Conservation (phyloP, 2,113 vertebrate genomes). For the Myrmecophaga tridactyla region DNA sequence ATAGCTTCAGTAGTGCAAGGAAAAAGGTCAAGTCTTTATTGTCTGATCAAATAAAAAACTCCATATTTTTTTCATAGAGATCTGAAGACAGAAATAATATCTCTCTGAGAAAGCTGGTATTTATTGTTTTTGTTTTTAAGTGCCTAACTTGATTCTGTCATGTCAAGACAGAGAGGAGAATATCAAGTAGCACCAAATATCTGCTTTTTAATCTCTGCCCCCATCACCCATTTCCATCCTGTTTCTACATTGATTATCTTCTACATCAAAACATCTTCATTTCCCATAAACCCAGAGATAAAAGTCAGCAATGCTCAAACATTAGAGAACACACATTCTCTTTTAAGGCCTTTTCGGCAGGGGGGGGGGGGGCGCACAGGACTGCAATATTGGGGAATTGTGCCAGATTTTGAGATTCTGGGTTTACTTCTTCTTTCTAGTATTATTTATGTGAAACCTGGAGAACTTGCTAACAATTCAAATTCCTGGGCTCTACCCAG, state of each 20-base stretch:
- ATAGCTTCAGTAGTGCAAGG: not conserved
- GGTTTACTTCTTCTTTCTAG: not conserved
- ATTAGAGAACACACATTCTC: not conserved
- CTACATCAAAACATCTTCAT: not conserved
- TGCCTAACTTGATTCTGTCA: constrained; percentile 51
- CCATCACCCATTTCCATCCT: not conserved
- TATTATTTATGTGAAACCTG: not conserved
- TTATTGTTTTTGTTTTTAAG: constrained; percentile 56
- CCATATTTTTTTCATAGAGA: constrained; percentile 51
- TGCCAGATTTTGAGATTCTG: not conserved
- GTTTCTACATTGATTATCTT: not conserved
- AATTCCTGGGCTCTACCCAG: not conserved
- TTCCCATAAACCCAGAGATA: not conserved
- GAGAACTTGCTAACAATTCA: constrained; percentile 17
- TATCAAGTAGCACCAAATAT: constrained; percentile 48
- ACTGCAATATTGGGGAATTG: not conserved
- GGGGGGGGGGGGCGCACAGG: not conserved
- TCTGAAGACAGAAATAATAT: constrained; percentile 56
- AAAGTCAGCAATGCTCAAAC: not conserved
- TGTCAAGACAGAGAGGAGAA: constrained; percentile 74
- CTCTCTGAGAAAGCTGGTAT: constrained; percentile 37
- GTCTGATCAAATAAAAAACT: not conserved
- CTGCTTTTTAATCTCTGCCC: not conserved
- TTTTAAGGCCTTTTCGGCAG: not conserved
- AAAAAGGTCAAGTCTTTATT: not conserved